A percentile compares a stretch with the other conserved stretches of the same genome.
Evolutionary conservation across 2,113 vertebrate genomes (phyloP).

Genomic region (Psophia crepitans): DNA sequence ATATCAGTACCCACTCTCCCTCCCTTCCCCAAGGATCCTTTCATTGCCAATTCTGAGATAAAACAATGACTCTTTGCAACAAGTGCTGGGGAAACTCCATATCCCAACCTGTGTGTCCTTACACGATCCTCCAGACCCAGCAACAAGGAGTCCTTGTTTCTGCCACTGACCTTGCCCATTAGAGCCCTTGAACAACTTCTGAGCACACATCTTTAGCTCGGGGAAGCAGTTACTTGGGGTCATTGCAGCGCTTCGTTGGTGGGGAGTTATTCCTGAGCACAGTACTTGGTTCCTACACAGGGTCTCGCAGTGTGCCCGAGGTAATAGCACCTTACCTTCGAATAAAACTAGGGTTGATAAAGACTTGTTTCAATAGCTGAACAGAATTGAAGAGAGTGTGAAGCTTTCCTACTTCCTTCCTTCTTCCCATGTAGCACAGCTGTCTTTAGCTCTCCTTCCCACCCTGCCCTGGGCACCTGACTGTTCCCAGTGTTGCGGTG

Average conservation of each 20-base stretch:
- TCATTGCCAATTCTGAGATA: not conserved
- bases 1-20: not conserved
- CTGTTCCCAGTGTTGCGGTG: not conserved
- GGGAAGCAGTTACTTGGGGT: not conserved
- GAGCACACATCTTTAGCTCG: not conserved
- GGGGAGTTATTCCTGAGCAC: not conserved
- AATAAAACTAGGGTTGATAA: not conserved
- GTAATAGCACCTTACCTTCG: not conserved
- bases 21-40: not conserved
- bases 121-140: not conserved
- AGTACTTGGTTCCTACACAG: not conserved
- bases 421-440: not conserved
- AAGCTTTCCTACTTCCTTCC: not conserved
- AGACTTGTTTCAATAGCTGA: not conserved
- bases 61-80: not conserved
- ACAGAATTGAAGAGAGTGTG: not conserved
- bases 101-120: not conserved
- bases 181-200: not conserved
- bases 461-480: not conserved
- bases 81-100: not conserved
- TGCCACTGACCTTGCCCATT: not conserved
- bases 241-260: not conserved
- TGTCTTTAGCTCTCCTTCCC: not conserved
- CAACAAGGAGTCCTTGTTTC: not conserved
- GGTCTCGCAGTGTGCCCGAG: fast-evolving